These are phyloP conservation scores for Corella eumyota DNA, from an alignment of 23 tunicate genomes.

Conservation along the genomic window DNA sequence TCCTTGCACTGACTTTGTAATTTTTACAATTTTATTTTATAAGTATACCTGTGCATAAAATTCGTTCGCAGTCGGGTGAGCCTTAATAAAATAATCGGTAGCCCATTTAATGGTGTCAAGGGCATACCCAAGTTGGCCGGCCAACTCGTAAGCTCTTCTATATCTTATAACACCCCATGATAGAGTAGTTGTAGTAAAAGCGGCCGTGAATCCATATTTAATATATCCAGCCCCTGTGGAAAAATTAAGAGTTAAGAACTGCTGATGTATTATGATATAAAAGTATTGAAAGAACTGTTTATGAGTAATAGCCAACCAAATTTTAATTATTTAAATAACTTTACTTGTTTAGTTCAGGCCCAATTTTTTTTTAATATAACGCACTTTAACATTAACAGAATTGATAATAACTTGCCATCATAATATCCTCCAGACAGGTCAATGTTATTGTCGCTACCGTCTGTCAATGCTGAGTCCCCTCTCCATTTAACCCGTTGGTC, in stretches of 20 bases:
- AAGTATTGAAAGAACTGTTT: too few relatives aligned
- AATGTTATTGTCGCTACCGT: constrained; percentile 52
- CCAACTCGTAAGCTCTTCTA: constrained; percentile 52
- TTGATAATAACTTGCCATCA: too few relatives aligned
- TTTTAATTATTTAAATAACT: too few relatives aligned
- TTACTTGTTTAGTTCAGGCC: too few relatives aligned
- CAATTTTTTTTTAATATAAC: too few relatives aligned
- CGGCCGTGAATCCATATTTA: constrained; percentile 73
- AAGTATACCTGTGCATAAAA: constrained; percentile 88
- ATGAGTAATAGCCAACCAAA: too few relatives aligned
- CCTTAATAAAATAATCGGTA: constrained; percentile 92
- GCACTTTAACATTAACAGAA: too few relatives aligned
- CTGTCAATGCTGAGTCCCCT: constrained; percentile 59
- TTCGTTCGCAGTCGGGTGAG: constrained; percentile 32
- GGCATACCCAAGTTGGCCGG: constrained; percentile 48
- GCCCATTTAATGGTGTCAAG: constrained; percentile 85
- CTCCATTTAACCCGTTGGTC: constrained; percentile 84
- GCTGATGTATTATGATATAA: too few relatives aligned
- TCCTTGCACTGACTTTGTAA: too few relatives aligned
- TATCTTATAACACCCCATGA: constrained; percentile 86
- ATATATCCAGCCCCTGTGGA: constrained; percentile 67
- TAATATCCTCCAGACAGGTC: constrained; percentile 92
- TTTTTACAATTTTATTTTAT: too few relatives aligned
- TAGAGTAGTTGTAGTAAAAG: constrained; percentile 56
- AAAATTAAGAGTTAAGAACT: not conserved